phyloP scores from a whole-genome alignment of 1,140 invertebrate genomes.

The Magallana gigas region DNA sequence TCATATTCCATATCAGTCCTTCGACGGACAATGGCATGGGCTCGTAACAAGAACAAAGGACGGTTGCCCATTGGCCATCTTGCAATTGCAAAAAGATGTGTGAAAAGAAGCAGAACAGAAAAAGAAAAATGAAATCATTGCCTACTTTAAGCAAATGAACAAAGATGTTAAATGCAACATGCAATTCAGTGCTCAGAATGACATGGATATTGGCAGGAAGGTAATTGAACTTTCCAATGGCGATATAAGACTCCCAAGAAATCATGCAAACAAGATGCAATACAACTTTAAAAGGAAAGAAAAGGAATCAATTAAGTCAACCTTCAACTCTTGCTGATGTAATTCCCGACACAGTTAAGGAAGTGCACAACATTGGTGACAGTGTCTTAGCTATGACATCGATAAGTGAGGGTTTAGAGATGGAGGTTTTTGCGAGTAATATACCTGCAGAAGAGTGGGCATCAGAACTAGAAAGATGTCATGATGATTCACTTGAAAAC shows the following conservation, averaged over 20 bases:
- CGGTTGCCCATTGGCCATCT: slow-evolving; percentile 45
- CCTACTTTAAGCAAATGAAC: slow-evolving; percentile 43
- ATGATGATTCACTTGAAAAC: slow-evolving; percentile 28
- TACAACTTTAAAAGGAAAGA: background rate
- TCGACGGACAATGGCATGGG: slow-evolving; percentile 58
- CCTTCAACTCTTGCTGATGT: slow-evolving; percentile 37
- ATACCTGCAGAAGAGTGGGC: slow-evolving; percentile 38
- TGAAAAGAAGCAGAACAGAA: slow-evolving; percentile 51
- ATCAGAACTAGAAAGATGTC: slow-evolving; percentile 33
- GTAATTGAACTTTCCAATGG: slow-evolving; percentile 11
- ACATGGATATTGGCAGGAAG: background rate
- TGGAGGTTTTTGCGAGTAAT: slow-evolving; percentile 28
- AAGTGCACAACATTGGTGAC: slow-evolving; percentile 15
- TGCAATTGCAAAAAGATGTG: slow-evolving; percentile 56
- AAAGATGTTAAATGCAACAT: slow-evolving; percentile 27
- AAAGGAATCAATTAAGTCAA: background rate
- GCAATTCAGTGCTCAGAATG: background rate
- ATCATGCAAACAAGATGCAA: background rate
- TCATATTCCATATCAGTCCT: slow-evolving; percentile 53
- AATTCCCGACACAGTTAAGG: slow-evolving; percentile 32
- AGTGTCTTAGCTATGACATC: slow-evolving; percentile 22
- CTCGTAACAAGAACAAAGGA: slow-evolving; percentile 42
- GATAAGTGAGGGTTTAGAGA: background rate
- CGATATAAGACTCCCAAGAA: slow-evolving; percentile 1
- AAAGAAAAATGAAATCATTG: slow-evolving; percentile 41